Conservation (phyloP, 2,888 invertebrate genomes). For the Oxycera nigricornis region DNA sequence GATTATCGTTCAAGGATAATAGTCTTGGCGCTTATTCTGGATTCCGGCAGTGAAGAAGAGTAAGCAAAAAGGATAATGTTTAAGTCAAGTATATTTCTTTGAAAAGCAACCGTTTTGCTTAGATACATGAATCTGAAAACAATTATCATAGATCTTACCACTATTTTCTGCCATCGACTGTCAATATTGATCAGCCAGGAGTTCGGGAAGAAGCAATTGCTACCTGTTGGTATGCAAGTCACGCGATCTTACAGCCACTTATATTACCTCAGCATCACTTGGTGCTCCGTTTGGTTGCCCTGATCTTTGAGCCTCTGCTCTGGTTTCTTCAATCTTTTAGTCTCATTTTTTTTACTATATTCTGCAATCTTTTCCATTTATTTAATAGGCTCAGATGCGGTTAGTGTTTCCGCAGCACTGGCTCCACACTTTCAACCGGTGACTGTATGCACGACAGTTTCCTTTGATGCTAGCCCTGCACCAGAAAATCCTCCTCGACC, state of each 20-base stretch:
- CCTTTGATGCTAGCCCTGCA: slow-evolving; percentile 45
- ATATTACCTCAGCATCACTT: not conserved
- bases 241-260: slow-evolving; percentile 46
- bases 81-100: no score
- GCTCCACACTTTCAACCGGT: not conserved
- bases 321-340: slow-evolving; percentile 46
- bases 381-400: slow-evolving; percentile 44
- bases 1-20: not conserved
- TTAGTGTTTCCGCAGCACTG: not conserved
- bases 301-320: slow-evolving; percentile 45
- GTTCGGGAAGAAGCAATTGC: slow-evolving; percentile 28
- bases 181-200: not conserved
- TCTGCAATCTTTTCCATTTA: slow-evolving; percentile 38
- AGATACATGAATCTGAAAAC: no score
- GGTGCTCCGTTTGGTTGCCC: slow-evolving; percentile 13
- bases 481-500: slow-evolving; percentile 6
- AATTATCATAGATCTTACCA: no score
- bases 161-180: not conserved
- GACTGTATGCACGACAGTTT: slow-evolving; percentile 45
- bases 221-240: slow-evolving; percentile 49
- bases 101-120: no score
- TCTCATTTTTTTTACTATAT: slow-evolving; percentile 47
- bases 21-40: no score
- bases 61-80: no score
- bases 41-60: not conserved